phyloP scores from a whole-genome alignment of 1,140 invertebrate species.

The Protaetia brevitarsis region DNA sequence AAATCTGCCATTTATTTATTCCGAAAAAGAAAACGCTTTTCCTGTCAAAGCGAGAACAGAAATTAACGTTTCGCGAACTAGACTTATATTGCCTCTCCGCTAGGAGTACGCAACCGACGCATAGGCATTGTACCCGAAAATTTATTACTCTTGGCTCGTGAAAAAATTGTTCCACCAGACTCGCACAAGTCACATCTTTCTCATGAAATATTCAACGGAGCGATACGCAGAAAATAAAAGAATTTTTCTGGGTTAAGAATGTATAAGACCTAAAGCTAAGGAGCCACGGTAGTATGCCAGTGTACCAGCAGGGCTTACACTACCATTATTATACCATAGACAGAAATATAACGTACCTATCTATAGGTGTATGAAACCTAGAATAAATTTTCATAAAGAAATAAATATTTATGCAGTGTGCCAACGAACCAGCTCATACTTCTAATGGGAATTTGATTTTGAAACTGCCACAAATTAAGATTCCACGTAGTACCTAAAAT shows the following conservation, averaged over 20 bases:
- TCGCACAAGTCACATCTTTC: neutral
- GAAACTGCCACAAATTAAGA: no score
- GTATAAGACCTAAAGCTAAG: neutral
- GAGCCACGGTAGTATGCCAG: no score
- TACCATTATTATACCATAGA: no score
- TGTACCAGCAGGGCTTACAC: no score
- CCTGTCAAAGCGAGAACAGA: neutral
- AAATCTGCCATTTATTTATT: neutral
- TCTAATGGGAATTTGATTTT: no score
- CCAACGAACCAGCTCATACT: no score
- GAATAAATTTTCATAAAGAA: no score
- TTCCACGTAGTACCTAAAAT: no score
- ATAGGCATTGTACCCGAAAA: neutral
- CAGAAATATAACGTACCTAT: no score
- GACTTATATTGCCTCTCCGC: neutral
- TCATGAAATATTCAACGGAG: neutral
- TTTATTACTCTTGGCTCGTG: neutral
- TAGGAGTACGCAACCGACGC: neutral
- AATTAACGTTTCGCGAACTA: neutral
- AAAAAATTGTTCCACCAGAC: neutral
- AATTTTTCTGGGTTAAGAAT: constrained; percentile 1
- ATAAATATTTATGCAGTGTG: no score
- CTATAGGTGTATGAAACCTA: no score
- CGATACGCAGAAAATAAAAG: neutral
- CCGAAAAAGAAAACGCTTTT: no score